These are phyloP conservation scores for Babylonia areolata DNA, from an alignment of 1,140 invertebrate genomes.

Conservation along the genomic window DNA sequence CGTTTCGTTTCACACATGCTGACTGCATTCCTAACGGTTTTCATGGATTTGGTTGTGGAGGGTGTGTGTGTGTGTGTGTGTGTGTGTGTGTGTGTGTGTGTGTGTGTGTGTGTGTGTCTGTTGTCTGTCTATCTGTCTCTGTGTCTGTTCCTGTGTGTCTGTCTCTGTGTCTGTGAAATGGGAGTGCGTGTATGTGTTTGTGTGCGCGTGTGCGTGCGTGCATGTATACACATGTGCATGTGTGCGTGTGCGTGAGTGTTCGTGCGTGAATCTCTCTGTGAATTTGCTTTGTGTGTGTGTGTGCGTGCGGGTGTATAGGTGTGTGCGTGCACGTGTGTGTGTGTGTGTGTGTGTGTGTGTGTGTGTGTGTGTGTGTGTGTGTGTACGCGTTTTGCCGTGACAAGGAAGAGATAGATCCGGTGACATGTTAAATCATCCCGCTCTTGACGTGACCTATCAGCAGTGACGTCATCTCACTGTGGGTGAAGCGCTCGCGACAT, in stretches of 20 bases:
- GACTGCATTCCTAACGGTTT: too few species aligned
- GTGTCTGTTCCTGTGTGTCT: neutral
- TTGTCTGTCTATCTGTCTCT: neutral
- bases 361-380: neutral
- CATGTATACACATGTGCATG: neutral
- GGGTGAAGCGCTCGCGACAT: too few species aligned
- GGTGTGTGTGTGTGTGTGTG: slow-evolving; percentile 5
- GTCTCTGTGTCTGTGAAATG: neutral
- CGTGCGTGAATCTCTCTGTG: neutral
- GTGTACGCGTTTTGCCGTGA: too few species aligned
- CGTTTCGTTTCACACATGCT: too few species aligned
- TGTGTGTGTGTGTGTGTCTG: neutral
- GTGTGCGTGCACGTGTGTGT: neutral
- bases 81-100: slow-evolving; percentile 11
- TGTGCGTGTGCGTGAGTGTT: neutral
- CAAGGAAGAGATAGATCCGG: too few species aligned
- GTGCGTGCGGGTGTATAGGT: neutral
- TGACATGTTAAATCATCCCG: too few species aligned
- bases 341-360: neutral
- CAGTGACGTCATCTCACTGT: too few species aligned
- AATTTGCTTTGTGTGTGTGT: neutral
- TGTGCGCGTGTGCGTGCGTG: neutral
- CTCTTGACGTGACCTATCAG: too few species aligned
- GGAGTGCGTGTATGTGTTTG: neutral
- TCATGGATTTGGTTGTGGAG: too few species aligned